phyloP scores from a whole-genome alignment of 2,888 invertebrate species.

The Heteromurus nitidus region DNA sequence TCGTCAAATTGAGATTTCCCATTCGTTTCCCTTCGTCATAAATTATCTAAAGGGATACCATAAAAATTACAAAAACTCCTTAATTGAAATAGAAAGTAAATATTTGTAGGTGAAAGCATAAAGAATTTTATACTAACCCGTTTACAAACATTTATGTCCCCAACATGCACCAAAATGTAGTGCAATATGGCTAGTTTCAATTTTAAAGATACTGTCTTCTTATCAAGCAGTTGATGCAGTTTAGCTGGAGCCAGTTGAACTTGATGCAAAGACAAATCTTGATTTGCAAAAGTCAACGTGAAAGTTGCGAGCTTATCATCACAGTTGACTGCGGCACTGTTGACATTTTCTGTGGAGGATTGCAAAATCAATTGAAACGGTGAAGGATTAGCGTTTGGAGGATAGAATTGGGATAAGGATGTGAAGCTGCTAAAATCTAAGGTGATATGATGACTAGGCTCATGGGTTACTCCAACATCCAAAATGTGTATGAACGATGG shows the following conservation, averaged over 20 bases:
- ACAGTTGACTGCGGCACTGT: constrained; percentile 2
- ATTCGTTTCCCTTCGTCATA: constrained; percentile 67
- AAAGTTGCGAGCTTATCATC: constrained; percentile 48
- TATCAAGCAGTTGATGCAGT: constrained; percentile 61
- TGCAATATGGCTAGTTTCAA: constrained; percentile 84
- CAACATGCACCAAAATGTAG: constrained; percentile 86
- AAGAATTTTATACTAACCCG: constrained; percentile 78
- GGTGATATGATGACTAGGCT: constrained; percentile 80
- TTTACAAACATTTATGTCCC: constrained; percentile 84
- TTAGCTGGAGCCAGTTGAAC: constrained; percentile 62
- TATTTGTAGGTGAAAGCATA: neutral
- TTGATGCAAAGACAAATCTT: constrained; percentile 52
- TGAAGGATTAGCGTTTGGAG: neutral
- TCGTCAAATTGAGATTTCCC: constrained; percentile 80
- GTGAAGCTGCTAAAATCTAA: constrained; percentile 55
- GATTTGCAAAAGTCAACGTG: constrained; percentile 39
- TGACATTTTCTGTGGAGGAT: neutral
- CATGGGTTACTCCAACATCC: constrained; percentile 88
- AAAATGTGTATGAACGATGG: constrained; percentile 89
- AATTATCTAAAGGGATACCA: constrained; percentile 67
- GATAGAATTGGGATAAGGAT: constrained; percentile 18
- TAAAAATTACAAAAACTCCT: neutral
- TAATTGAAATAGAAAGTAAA: neutral
- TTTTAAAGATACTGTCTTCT: constrained; percentile 38
- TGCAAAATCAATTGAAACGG: constrained; percentile 35